A percentile compares a stretch with the other conserved stretches of the same genome.
Evolutionary conservation across 2,113 vertebrate species (phyloP).

Genomic region (Nycticryphes semicollaris): DNA sequence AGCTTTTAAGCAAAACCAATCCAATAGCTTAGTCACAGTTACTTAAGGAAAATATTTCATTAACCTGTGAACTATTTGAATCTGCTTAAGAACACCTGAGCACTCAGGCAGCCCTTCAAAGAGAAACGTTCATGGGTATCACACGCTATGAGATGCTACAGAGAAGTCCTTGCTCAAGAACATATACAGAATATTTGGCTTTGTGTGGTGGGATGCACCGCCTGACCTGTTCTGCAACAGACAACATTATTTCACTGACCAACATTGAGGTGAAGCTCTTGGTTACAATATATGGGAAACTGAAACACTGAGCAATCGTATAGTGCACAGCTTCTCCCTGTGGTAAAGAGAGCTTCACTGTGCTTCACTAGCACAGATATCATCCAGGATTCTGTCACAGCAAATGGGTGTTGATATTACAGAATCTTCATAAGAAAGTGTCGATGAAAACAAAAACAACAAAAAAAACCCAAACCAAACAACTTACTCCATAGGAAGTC

Average conservation of each 20-base stretch:
- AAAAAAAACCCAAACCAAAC: too few relatives aligned
- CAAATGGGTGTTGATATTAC: not conserved
- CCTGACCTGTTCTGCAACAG: not conserved
- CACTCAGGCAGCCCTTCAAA: not conserved
- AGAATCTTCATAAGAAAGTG: not conserved
- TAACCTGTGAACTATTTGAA: not conserved
- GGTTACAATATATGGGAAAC: not conserved
- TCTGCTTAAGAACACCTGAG: not conserved
- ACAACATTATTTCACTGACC: not conserved
- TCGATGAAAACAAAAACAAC: too few relatives aligned
- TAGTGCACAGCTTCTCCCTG: too few relatives aligned
- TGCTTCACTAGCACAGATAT: not conserved
- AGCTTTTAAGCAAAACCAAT: not conserved
- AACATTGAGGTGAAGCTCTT: not conserved
- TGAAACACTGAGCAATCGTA: not conserved
- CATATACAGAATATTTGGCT: fast-evolving
- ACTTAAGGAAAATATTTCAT: not conserved
- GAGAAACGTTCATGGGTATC: not conserved
- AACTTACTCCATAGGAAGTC: not conserved
- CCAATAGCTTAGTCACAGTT: not conserved
- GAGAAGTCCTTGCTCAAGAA: not conserved
- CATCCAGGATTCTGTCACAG: not conserved
- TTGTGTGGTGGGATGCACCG: not conserved
- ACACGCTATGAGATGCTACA: not conserved
- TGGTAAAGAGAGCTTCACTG: not conserved